Conservation (phyloP, 1,140 invertebrate genomes). For the Bilobella aurantiaca region DNA sequence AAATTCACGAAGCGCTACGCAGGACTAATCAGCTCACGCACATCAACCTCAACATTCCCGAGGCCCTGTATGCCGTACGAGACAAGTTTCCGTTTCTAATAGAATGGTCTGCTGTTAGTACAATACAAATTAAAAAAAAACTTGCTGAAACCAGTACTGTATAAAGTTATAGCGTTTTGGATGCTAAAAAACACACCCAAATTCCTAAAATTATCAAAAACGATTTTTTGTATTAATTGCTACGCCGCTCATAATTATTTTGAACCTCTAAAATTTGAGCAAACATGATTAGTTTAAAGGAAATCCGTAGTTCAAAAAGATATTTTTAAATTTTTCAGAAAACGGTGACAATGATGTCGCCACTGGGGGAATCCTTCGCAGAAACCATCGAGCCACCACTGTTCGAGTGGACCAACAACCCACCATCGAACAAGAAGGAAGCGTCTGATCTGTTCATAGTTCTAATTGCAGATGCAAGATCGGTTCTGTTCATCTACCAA, state of each 20-base stretch:
- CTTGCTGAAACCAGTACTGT: too few species aligned
- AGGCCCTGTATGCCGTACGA: slow-evolving; percentile 29
- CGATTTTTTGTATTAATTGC: too few species aligned
- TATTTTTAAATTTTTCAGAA: slow-evolving; percentile 16
- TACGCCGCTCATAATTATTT: too few species aligned
- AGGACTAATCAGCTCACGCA: slow-evolving; percentile 18
- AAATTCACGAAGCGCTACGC: slow-evolving; percentile 33
- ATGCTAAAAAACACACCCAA: too few species aligned
- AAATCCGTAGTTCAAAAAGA: background rate
- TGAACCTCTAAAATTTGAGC: too few species aligned
- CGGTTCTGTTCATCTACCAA: slow-evolving; percentile 34
- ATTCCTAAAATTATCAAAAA: too few species aligned
- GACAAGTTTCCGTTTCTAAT: slow-evolving; percentile 27
- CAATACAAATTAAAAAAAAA: background rate
- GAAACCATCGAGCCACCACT: slow-evolving; percentile 21
- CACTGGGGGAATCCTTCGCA: slow-evolving; percentile 25
- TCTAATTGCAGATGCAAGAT: slow-evolving; percentile 32
- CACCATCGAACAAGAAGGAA: slow-evolving; percentile 20
- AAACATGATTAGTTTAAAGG: background rate
- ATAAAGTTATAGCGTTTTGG: too few species aligned
- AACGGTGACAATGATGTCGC: slow-evolving; percentile 16
- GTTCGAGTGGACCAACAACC: slow-evolving; percentile 28
- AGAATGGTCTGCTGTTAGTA: slow-evolving; percentile 27
- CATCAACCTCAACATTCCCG: slow-evolving; percentile 33
- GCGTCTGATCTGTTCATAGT: slow-evolving; percentile 31